Evolutionary conservation across 2,888 invertebrate species (phyloP).

Genomic region (Cryptus viduatorius): DNA sequence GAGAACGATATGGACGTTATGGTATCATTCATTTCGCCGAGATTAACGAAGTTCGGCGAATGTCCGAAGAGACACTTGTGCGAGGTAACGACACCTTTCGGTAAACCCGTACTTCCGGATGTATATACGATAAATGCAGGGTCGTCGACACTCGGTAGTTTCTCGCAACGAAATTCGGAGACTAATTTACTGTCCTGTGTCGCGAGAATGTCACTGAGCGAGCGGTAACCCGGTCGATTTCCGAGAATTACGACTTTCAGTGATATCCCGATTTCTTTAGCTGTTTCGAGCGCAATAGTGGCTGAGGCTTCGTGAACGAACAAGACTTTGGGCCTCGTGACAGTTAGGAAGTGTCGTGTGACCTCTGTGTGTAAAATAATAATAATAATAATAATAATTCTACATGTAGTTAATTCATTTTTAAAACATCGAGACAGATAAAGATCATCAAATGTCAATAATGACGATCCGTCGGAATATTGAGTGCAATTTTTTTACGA

Average conservation of each 20-base stretch:
- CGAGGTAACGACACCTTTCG: conserved; percentile 72
- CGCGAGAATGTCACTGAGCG: conserved; percentile 70
- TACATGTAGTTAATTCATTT: too few relatives aligned
- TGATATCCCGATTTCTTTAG: conserved; percentile 66
- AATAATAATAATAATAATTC: too few relatives aligned
- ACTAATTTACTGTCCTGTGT: conserved; percentile 63
- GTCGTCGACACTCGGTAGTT: conserved; percentile 62
- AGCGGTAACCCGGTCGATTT: conserved; percentile 61
- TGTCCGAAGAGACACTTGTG: conserved; percentile 64
- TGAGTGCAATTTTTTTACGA: too few relatives aligned
- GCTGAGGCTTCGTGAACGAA: conserved; percentile 71
- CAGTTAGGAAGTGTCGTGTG: conserved; percentile 72
- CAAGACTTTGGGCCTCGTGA: conserved; percentile 76
- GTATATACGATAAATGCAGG: conserved; percentile 73
- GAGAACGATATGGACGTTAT: conserved; percentile 69
- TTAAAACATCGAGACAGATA: too few relatives aligned
- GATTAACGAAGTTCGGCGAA: background rate
- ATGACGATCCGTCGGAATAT: too few relatives aligned
- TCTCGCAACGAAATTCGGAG: conserved; percentile 66
- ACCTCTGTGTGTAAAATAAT: conserved; percentile 67
- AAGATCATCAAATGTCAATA: too few relatives aligned
- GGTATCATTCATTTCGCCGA: conserved; percentile 17
- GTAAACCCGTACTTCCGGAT: conserved; percentile 73
- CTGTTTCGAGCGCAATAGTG: conserved; percentile 59
- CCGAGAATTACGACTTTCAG: conserved; percentile 74